These are phyloP conservation scores for Torymus texanus DNA, from an alignment of 2,888 invertebrate genomes.

Conservation along the genomic window DNA sequence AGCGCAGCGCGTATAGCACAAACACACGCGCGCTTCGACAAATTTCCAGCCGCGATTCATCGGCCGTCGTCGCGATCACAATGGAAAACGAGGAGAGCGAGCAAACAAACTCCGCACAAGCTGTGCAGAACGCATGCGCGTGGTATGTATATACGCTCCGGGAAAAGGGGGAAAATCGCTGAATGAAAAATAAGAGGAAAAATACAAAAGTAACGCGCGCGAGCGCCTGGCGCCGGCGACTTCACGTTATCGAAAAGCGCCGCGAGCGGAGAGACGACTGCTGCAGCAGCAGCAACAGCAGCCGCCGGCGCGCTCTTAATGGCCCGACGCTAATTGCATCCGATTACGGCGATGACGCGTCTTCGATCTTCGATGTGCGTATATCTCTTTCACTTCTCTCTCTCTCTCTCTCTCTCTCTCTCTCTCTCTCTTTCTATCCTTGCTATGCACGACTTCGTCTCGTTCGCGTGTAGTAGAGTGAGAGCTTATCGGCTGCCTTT, in stretches of 20 bases:
- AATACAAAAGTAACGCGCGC: background rate
- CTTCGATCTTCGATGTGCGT: background rate
- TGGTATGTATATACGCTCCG: too few species aligned
- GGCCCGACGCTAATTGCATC: conserved; percentile 57
- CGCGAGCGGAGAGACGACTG: background rate
- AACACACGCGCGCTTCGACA: too few species aligned
- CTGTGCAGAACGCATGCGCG: too few species aligned
- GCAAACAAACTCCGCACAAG: too few species aligned
- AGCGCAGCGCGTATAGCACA: too few species aligned
- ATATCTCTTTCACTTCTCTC: background rate
- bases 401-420: background rate
- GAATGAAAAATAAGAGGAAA: background rate
- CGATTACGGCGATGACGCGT: conserved; percentile 56
- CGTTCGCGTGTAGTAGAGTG: too few species aligned
- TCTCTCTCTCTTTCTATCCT: background rate
- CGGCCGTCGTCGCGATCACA: too few species aligned
- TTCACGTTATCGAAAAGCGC: conserved; percentile 8
- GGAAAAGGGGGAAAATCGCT: background rate
- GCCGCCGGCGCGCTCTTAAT: conserved; percentile 40
- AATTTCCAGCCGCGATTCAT: too few species aligned
- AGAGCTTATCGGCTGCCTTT: too few species aligned
- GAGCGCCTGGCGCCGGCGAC: background rate
- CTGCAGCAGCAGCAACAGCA: background rate
- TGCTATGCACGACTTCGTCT: too few species aligned
- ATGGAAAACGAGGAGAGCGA: too few species aligned